These are phyloP conservation scores for Sceloporus undulatus DNA, from an alignment of 2,113 vertebrate species.

Conservation along the genomic window DNA sequence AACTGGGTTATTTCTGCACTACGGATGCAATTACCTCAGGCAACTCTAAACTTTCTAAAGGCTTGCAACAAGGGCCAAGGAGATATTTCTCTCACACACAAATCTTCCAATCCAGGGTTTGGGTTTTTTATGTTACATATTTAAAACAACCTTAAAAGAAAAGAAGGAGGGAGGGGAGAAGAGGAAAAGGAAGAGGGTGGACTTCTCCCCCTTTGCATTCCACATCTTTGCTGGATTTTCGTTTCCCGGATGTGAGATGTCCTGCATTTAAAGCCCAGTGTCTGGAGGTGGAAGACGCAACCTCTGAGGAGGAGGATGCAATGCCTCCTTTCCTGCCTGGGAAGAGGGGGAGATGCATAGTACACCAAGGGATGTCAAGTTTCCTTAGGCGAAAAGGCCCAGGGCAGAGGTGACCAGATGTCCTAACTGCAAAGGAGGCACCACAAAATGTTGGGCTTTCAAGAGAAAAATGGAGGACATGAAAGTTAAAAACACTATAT, in stretches of 20 bases:
- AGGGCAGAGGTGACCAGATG: neutral
- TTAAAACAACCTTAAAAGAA: constrained; percentile 14
- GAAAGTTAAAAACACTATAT: no score
- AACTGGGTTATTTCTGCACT: no score
- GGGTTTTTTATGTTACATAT: constrained; percentile 19
- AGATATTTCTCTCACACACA: neutral
- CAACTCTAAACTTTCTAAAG: neutral
- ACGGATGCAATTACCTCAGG: no score
- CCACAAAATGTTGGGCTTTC: no score
- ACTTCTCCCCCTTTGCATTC: constrained; percentile 72
- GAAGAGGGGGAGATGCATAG: neutral
- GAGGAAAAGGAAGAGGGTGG: neutral
- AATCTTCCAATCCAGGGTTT: neutral
- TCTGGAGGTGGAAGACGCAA: constrained; percentile 29
- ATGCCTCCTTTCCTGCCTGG: neutral
- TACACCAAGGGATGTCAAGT: constrained; percentile 2
- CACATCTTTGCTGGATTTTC: constrained; percentile 81
- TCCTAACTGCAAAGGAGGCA: no score
- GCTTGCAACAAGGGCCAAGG: neutral
- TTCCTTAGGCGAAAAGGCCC: neutral
- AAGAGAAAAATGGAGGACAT: no score
- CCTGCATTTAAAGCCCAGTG: constrained; percentile 54
- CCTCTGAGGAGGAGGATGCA: constrained; percentile 14
- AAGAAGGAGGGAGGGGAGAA: constrained; percentile 35
- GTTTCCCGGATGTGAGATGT: constrained; percentile 84